These are phyloP conservation scores for Linepithema humile DNA, from an alignment of 1,140 invertebrate genomes.

Conservation along the genomic window DNA sequence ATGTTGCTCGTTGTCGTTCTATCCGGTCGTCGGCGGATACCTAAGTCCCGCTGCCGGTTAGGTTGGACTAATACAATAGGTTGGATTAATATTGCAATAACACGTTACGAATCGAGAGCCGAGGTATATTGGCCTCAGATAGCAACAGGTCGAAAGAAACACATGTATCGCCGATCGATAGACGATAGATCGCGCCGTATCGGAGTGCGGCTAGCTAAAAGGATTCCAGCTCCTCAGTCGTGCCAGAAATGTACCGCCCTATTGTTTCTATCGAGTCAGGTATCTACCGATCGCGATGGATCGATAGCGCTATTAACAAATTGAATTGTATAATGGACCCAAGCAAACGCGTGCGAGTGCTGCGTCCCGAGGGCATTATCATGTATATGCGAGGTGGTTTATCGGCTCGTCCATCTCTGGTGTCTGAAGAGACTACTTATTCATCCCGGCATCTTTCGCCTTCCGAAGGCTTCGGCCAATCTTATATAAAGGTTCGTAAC, in stretches of 20 bases:
- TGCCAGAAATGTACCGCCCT: conserved; percentile 64
- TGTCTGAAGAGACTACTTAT: conserved; percentile 59
- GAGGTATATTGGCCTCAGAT: conserved; percentile 2
- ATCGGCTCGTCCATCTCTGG: conserved; percentile 48
- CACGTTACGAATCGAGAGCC: conserved; percentile 21
- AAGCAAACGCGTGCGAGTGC: conserved; percentile 15
- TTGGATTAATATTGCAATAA: conserved; percentile 24
- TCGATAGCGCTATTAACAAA: conserved; percentile 77
- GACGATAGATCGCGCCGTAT: conserved; percentile 34
- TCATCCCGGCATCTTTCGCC: conserved; percentile 4
- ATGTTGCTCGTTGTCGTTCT: conserved; percentile 39
- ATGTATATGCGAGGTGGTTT: conserved; percentile 54
- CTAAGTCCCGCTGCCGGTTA: not conserved
- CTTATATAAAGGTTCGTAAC: not conserved
- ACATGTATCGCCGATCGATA: not conserved
- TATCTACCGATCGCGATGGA: conserved; percentile 72
- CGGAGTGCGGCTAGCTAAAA: conserved; percentile 73
- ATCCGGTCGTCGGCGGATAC: conserved; percentile 46
- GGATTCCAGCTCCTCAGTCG: conserved; percentile 64
- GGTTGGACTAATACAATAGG: conserved; percentile 17
- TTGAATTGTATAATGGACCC: conserved; percentile 78
- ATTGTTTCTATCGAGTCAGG: conserved; percentile 72
- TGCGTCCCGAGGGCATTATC: conserved; percentile 28
- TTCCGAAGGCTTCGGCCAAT: not conserved
- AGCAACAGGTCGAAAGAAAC: not conserved